Evolutionary conservation across 2,888 invertebrate genomes (phyloP), one percentile per base, ranked within the genome.

Genomic region (Torymus auratus): DNA sequence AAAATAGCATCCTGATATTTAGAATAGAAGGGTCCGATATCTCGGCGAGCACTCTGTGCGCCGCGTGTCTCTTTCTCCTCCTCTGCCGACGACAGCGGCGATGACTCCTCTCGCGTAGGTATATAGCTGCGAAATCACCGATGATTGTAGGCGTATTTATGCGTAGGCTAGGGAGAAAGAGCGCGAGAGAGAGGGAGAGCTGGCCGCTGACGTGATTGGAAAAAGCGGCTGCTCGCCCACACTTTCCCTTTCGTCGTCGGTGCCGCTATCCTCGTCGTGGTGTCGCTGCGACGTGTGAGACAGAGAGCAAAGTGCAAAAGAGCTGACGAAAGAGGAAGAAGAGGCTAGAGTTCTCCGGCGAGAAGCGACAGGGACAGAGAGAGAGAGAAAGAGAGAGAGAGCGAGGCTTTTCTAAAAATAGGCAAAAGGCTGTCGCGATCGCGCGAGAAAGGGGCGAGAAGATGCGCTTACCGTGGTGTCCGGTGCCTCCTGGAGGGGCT

Each of bases 1-100:
- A 88, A 89, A 90, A 90, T 90, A 90, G 89, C 88, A 84, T 85
- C 84, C 87, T 87, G 88, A 90, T 89, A 88, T 89, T 88, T 87
- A 86, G 86, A 87, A 85, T 84, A 85, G 85, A 85, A 84, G 84
- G 83, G 83, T 83, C 82, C 78, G 84, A 84, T 78, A 62, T 78
- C 78, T 20, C 62, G 70, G 53, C 60, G 69, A 2, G 28, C 28
- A 28, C 7, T 60, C 52, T 68, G 15, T 23, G 67, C 60, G 70
- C 82, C 82, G 69, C 69, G 76, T 75, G 76, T 84, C 74, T 65
- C 60, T 62, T 62, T 80, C 78, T 80, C 82, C 82, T 73, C 80
- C 83, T 71, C 28, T 28, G 5, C 28, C 81, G 17, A n/a, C 28
- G n/a, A 7, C 41, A 5, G 10, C 53, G 50, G 12, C 15, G 23